Conservation (phyloP, 2,797 vertebrate species). For the Haliaeetus albicilla region DNA sequence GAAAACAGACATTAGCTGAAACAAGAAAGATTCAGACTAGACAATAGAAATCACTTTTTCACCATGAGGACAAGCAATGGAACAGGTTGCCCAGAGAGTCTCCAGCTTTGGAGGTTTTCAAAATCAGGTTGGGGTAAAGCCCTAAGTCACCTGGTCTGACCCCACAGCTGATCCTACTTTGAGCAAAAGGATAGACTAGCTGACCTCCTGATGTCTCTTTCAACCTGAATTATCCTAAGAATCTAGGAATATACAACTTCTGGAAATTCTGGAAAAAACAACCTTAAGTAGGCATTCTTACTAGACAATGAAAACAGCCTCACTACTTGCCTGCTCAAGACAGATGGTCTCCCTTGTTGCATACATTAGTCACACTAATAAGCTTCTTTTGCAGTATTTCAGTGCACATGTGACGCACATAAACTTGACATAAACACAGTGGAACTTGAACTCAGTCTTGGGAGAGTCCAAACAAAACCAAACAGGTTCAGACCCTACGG, state of each 20-base stretch:
- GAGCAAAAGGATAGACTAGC: background rate
- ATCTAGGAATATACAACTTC: background rate
- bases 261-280: background rate
- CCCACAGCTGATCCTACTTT: background rate
- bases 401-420: background rate
- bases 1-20: background rate
- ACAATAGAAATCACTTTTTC: background rate
- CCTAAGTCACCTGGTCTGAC: background rate
- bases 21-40: background rate
- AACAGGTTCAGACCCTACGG: background rate
- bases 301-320: background rate
- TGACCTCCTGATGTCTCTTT: background rate
- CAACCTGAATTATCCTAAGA: background rate
- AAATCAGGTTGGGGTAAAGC: background rate
- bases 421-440: background rate
- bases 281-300: background rate
- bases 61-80: background rate
- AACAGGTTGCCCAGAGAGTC: background rate
- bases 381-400: background rate
- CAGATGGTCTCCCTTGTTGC: background rate
- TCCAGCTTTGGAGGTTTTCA: background rate
- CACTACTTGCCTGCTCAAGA: background rate
- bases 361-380: background rate
- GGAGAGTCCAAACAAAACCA: background rate
- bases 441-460: background rate